Percentiles rank a stretch among this genome's conserved stretches.
Conservation (phyloP, 1,140 invertebrate species). For the Carposina sasakii region DNA sequence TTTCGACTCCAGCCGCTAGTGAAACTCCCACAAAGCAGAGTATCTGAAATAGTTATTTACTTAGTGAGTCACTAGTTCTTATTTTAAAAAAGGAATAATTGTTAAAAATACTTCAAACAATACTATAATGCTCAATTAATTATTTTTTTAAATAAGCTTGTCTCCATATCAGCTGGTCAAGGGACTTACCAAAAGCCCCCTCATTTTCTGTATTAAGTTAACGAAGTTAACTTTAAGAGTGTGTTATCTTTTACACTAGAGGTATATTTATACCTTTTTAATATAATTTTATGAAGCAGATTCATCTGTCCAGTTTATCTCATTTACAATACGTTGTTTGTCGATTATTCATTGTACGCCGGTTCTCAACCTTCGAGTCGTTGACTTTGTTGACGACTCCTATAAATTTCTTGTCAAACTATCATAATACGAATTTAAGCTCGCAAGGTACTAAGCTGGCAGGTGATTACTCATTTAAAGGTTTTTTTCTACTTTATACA, state of each 20-base stretch:
- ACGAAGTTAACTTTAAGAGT: constrained; percentile 45
- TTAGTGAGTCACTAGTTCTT: not conserved
- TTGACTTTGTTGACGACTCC: not conserved
- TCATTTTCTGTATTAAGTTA: constrained; percentile 48
- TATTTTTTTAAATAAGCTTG: not conserved
- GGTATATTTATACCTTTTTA: constrained; percentile 65
- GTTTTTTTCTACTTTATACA: not conserved
- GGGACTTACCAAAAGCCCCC: constrained; percentile 44
- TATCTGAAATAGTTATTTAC: constrained; percentile 30
- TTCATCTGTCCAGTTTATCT: constrained; percentile 46
- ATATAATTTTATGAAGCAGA: constrained; percentile 50
- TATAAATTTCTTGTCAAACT: not conserved
- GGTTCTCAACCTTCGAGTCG: constrained; percentile 47
- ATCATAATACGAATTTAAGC: too few relatives aligned
- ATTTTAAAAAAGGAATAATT: not conserved
- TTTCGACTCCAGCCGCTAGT: constrained; percentile 33
- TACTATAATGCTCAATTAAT: constrained; percentile 1
- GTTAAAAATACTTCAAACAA: not conserved
- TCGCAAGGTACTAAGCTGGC: too few relatives aligned
- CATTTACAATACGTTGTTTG: constrained; percentile 53
- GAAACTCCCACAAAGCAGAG: constrained; percentile 40
- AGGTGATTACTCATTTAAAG: not conserved
- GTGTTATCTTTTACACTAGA: constrained; percentile 43
- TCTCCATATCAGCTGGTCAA: not conserved
- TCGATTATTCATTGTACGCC: constrained; percentile 48